phyloP scores from a whole-genome alignment of 1,140 invertebrate species.

The Sipha flava region DNA sequence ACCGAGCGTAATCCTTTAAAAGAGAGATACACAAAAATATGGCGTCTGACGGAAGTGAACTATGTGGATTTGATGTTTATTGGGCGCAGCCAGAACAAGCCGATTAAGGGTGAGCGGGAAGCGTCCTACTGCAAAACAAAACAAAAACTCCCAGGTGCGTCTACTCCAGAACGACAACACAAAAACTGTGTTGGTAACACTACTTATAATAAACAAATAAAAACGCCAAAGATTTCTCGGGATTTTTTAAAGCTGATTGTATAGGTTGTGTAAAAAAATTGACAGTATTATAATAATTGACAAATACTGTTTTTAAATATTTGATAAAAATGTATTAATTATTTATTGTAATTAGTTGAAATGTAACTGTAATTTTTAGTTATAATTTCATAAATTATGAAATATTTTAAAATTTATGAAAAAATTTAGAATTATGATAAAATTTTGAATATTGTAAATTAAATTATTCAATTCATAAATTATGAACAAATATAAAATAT shows the following conservation, averaged over 20 bases:
- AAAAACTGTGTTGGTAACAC: slow-evolving; percentile 22
- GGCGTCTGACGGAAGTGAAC: background rate
- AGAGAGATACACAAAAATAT: slow-evolving; percentile 1
- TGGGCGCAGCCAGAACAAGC: background rate
- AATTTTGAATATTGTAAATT: no score
- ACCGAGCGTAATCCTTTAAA: background rate
- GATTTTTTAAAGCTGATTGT: background rate
- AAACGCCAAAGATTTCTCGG: background rate
- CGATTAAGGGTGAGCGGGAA: background rate
- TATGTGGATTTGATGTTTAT: background rate
- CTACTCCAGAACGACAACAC: background rate
- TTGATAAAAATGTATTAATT: no score
- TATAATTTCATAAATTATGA: no score
- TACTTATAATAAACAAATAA: background rate
- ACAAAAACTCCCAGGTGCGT: background rate
- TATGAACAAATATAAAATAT: no score
- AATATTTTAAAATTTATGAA: no score
- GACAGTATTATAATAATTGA: no score
- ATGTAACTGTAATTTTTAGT: no score
- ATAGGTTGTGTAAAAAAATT: slow-evolving; percentile 11
- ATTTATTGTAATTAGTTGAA: no score
- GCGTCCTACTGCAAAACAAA: background rate
- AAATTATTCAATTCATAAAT: no score
- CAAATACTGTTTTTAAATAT: no score
- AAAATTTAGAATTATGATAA: no score